Conservation (phyloP, 2,797 vertebrate genomes). For the Vireo griseus region DNA sequence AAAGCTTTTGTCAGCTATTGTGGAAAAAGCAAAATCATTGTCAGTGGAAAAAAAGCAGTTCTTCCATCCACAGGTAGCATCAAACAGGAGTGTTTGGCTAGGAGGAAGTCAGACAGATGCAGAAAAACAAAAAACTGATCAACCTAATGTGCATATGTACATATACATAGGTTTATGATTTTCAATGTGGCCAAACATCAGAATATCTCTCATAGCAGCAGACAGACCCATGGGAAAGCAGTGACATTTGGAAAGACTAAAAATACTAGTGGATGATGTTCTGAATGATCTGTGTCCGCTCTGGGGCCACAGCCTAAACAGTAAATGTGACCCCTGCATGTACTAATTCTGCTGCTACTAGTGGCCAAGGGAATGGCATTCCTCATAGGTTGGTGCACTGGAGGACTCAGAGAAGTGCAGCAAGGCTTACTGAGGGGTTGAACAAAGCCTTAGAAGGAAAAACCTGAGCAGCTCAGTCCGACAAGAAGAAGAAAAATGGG, state of each 20-base stretch:
- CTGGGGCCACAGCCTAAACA: background rate
- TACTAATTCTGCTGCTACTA: background rate
- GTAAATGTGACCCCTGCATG: background rate
- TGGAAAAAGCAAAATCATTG: background rate
- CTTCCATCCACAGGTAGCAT: background rate
- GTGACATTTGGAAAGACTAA: background rate
- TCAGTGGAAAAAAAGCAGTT: fast-evolving
- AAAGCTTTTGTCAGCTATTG: background rate
- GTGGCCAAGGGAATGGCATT: background rate
- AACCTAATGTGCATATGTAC: background rate
- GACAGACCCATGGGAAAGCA: background rate
- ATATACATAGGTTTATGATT: background rate
- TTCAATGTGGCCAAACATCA: background rate
- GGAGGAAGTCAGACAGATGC: background rate
- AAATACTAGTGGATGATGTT: background rate
- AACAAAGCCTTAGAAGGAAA: background rate
- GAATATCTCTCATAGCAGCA: background rate
- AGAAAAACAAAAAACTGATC: fast-evolving
- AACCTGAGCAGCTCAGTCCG: background rate
- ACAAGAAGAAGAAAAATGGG: background rate
- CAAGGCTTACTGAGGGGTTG: background rate
- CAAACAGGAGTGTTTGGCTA: background rate
- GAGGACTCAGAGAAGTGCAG: background rate
- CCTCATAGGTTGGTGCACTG: background rate
- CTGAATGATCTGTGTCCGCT: background rate